Percentiles rank a stretch among this genome's conserved stretches.
These are phyloP conservation scores for Neoscelio sp. DNA, from an alignment of 2,888 invertebrate genomes.

Conservation along the genomic window DNA sequence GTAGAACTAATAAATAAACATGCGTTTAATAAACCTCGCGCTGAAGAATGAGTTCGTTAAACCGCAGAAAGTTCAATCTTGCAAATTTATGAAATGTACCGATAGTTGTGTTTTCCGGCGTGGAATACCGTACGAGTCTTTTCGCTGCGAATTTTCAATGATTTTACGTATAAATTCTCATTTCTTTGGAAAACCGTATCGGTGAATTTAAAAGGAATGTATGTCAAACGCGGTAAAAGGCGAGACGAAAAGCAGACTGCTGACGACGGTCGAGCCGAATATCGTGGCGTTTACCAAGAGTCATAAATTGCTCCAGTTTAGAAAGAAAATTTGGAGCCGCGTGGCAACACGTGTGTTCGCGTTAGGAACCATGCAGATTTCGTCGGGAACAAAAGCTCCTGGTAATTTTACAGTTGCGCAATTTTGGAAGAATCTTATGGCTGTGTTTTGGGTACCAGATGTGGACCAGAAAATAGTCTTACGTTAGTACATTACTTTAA, in stretches of 20 bases:
- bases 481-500: slow-evolving; percentile 4
- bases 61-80: slow-evolving; percentile 21
- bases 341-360: slow-evolving; percentile 74
- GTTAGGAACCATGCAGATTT: slow-evolving; percentile 75
- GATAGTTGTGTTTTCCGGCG: slow-evolving; percentile 11
- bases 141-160: background rate
- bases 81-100: slow-evolving; percentile 30
- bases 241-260: slow-evolving; percentile 74
- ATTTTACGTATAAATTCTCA: slow-evolving; percentile 67
- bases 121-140: slow-evolving; percentile 6
- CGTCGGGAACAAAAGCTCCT: slow-evolving; percentile 48
- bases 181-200: slow-evolving; percentile 44
- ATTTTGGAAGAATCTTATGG: slow-evolving; percentile 45
- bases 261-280: slow-evolving; percentile 69
- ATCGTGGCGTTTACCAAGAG: slow-evolving; percentile 74
- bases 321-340: slow-evolving; percentile 73
- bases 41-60: slow-evolving; percentile 35
- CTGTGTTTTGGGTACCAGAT: slow-evolving; percentile 55
- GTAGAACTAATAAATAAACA: slow-evolving; percentile 29
- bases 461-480: slow-evolving; percentile 23
- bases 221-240: slow-evolving; percentile 76
- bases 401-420: slow-evolving; percentile 63
- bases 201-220: slow-evolving; percentile 80
- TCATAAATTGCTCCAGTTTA: slow-evolving; percentile 81
- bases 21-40: slow-evolving; percentile 12